phyloP scores from a whole-genome alignment of 2,888 invertebrate species.

The Elmis aenea region DNA sequence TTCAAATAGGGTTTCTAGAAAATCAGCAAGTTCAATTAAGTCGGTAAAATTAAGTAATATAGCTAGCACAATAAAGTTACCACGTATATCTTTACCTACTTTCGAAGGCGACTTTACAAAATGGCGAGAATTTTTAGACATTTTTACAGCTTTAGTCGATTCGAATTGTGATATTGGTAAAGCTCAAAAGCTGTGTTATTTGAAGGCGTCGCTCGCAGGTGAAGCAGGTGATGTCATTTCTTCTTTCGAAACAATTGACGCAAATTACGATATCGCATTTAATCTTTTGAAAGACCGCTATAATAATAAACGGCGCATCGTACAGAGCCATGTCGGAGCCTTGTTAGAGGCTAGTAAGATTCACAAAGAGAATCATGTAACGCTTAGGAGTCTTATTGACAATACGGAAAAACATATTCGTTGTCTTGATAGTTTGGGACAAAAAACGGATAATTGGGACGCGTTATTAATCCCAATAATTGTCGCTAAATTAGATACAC shows the following conservation, averaged over 20 bases:
- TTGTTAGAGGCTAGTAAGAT: conserved; percentile 1
- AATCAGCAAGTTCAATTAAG: no score
- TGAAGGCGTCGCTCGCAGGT: conserved; percentile 1
- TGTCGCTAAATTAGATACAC: background rate
- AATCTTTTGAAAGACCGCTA: conserved; percentile 2
- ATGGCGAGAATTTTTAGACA: conserved; percentile 3
- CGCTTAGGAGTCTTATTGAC: background rate
- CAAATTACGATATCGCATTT: conserved; percentile 2
- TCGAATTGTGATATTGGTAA: background rate
- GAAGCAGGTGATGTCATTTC: background rate
- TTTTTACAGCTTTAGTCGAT: conserved; percentile 1
- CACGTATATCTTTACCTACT: no score
- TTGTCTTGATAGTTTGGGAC: background rate
- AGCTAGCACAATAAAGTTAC: no score
- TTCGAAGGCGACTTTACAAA: conserved; percentile 1
- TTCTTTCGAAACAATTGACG: background rate
- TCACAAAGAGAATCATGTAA: conserved; percentile 1
- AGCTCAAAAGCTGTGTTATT: conserved; percentile 6
- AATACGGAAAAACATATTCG: conserved; percentile 2
- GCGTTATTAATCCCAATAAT: conserved; percentile 1
- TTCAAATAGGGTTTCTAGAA: no score
- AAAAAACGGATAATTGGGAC: conserved; percentile 6
- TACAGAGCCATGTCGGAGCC: conserved; percentile 3
- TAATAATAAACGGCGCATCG: conserved; percentile 2
- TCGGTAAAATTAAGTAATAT: no score